Base-by-base conservation (phyloP, 2,797 vertebrate genomes). In the Clarias fuscus region DNA sequence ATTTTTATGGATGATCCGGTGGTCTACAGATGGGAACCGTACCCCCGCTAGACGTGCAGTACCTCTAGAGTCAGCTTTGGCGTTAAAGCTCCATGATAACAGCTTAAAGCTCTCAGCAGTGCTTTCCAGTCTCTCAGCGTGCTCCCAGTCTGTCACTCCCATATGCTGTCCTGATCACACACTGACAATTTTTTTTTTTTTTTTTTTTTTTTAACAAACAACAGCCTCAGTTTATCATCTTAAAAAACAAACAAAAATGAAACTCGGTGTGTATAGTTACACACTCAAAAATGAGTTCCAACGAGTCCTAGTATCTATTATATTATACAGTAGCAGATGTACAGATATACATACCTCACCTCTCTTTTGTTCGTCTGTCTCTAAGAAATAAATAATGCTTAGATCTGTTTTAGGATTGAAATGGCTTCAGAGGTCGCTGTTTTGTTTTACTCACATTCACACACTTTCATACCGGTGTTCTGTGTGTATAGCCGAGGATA, bases 131-230 rank as follows among this genome's bases (percentile, higher is more conserved):
- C 77, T 83, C 76, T 79, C 77, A 86, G 59, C 22, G 78, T 59
- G 86, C 22, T 43, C 81, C 59, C 83, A 70, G 76, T 84, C 88
- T 88, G 91, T 90, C 90, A 77, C 89, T 61, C 37, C 78, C 85
- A 79, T 87, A 90, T 90, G 85, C 87, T 90, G 85, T 87, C 83
- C 78, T 15, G 3, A 27, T 43, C 61, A 64, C 76, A 61, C 10
- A 11, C 76, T 61, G 20, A 58, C 13, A 22, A 14, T 14, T 22
- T 61, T 33, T 27, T 24, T n/a, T 53, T n/a, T 1, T 30, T 30
- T 30, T 30, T 14, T 24, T 61, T 22, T 27, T 14, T n/a, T 53
- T n/a, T 2, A 48, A 48, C 24, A 13, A 27, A 0, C 56, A 59
- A 14, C 48, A 24, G 72, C 53, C 48, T 77, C 20, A 37, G 72